Percentiles rank a stretch among this genome's conserved stretches.
phyloP scores from a whole-genome alignment of 2,888 invertebrate genomes.

The Idaea dimidiata region DNA sequence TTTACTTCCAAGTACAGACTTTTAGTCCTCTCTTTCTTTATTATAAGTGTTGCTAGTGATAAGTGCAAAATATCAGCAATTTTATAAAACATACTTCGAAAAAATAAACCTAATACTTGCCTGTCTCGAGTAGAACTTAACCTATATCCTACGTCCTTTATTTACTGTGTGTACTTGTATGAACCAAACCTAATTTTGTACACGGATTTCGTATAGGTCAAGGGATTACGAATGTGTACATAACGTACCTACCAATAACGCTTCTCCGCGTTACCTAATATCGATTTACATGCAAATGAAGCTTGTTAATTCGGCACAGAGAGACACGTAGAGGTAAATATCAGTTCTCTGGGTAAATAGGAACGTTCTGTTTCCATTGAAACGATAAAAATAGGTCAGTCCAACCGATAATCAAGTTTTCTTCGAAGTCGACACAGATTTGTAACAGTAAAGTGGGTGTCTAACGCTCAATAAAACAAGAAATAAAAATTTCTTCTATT shows the following conservation, averaged over 20 bases:
- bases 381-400: constrained; percentile 32
- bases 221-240: constrained; percentile 22
- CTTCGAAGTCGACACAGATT: constrained; percentile 18
- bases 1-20: too few species aligned
- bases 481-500: constrained; percentile 12
- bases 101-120: too few species aligned
- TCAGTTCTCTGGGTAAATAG: constrained; percentile 13
- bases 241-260: constrained; percentile 17
- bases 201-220: constrained; percentile 35
- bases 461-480: constrained; percentile 21
- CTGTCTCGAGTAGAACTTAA: too few species aligned
- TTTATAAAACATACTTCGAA: too few species aligned
- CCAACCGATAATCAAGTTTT: constrained; percentile 25
- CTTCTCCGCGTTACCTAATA: constrained; percentile 32
- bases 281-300: constrained; percentile 47
- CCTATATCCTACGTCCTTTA: neutral
- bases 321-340: constrained; percentile 28
- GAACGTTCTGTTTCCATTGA: constrained; percentile 27
- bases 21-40: too few species aligned
- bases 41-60: too few species aligned
- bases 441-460: constrained; percentile 12
- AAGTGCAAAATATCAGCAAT: too few species aligned
- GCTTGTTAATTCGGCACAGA: constrained; percentile 33
- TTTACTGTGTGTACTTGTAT: constrained; percentile 24
- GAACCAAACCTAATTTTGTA: constrained; percentile 32